These are phyloP conservation scores for Microhierax caerulescens DNA, from an alignment of 2,797 vertebrate species.

Conservation along the genomic window DNA sequence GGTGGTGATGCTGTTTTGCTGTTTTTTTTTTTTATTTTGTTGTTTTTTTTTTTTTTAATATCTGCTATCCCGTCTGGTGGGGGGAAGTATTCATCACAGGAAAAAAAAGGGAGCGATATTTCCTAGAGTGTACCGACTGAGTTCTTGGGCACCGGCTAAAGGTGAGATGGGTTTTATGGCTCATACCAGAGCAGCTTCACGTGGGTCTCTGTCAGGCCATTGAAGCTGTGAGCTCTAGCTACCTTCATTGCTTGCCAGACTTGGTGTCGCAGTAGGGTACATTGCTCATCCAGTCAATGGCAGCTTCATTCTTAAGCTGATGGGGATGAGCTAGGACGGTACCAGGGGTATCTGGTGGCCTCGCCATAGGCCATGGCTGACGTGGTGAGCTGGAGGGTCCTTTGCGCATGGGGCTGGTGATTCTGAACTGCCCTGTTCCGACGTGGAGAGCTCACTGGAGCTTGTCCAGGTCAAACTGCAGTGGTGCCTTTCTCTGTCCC, in stretches of 20 bases:
- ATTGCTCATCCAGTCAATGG: background rate
- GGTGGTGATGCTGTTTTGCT: background rate
- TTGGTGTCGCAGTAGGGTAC: background rate
- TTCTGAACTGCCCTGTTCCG: background rate
- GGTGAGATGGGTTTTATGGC: background rate
- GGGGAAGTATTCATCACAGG: background rate
- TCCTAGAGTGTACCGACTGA: background rate
- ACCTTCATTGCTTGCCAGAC: accelerated
- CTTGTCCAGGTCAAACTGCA: background rate
- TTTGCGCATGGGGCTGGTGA: background rate
- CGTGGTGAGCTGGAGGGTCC: background rate
- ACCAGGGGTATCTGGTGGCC: background rate
- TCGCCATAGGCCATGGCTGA: background rate
- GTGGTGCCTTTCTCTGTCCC: background rate
- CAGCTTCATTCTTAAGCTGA: background rate
- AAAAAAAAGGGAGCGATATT: background rate
- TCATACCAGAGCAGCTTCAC: background rate
- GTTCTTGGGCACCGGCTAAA: background rate
- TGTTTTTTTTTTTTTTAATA: too few relatives aligned
- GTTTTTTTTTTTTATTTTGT: background rate
- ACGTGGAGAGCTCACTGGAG: accelerated
- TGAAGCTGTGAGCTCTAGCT: background rate
- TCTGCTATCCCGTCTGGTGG: background rate
- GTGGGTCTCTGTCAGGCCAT: background rate
- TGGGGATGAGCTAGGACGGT: background rate